These are phyloP conservation scores for Trichogramma evanescens DNA, from an alignment of 2,888 invertebrate species.

Conservation along the genomic window DNA sequence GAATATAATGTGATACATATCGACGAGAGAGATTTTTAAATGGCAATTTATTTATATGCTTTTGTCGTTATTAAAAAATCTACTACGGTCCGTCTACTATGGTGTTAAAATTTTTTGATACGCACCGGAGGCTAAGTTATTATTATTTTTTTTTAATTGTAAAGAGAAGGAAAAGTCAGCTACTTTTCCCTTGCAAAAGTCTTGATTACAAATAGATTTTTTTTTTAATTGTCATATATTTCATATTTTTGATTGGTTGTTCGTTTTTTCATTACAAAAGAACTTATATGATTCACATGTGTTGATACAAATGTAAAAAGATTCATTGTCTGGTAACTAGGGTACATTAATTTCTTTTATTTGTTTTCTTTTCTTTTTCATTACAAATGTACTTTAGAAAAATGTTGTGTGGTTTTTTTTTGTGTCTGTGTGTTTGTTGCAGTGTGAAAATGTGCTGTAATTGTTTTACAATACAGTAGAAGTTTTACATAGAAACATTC, in stretches of 20 bases:
- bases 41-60: not conserved
- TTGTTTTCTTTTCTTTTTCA: not conserved
- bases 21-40: conserved; percentile 16
- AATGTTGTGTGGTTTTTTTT: too few species aligned
- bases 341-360: not conserved
- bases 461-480: too few species aligned
- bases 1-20: conserved; percentile 13
- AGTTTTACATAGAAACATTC: too few species aligned
- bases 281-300: conserved; percentile 4
- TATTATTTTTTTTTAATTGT: not conserved
- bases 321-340: conserved; percentile 20
- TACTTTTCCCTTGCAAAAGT: conserved; percentile 10
- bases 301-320: conserved; percentile 11
- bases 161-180: conserved; percentile 12
- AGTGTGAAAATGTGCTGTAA: too few species aligned
- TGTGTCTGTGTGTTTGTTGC: too few species aligned
- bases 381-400: not conserved
- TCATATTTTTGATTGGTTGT: not conserved
- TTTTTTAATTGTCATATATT: not conserved
- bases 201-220: conserved; percentile 5
- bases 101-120: conserved; percentile 9
- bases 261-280: conserved; percentile 13
- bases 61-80: not conserved
- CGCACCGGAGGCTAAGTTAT: conserved; percentile 18
- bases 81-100: not conserved